Percentiles rank a stretch among this genome's conserved stretches.
Evolutionary conservation across 2,888 invertebrate genomes (phyloP).

Genomic region (Lochmaea crataegi): DNA sequence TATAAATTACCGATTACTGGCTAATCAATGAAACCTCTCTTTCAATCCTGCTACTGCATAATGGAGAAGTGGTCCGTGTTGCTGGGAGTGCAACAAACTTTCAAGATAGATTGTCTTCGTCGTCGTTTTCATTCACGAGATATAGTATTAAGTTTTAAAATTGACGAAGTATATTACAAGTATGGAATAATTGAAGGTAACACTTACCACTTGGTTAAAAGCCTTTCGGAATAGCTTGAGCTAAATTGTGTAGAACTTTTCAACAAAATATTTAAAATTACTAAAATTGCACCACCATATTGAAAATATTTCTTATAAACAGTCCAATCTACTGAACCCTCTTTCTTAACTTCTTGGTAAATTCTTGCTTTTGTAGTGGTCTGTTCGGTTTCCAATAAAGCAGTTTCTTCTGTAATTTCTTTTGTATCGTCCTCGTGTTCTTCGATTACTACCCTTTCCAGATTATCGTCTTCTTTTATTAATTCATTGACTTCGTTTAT

Average conservation of each 20-base stretch:
- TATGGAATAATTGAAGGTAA: too few species aligned
- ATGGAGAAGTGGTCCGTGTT: too few species aligned
- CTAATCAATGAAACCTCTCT: too few species aligned
- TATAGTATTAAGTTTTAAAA: too few species aligned
- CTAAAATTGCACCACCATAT: conserved; percentile 51
- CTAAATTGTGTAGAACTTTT: conserved; percentile 53
- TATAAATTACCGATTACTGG: too few species aligned
- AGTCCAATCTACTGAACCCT: conserved; percentile 50
- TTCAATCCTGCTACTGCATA: too few species aligned
- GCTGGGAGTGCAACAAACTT: too few species aligned
- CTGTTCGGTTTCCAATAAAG: conserved; percentile 42
- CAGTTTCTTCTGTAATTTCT: conserved; percentile 30
- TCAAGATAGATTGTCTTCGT: too few species aligned
- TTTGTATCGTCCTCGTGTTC: conserved; percentile 51
- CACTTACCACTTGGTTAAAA: conserved; percentile 52
- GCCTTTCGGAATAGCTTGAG: conserved; percentile 53
- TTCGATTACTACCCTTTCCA: conserved; percentile 59
- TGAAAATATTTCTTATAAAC: conserved; percentile 54
- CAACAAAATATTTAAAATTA: conserved; percentile 46
- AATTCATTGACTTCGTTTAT: conserved; percentile 79
- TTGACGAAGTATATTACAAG: too few species aligned
- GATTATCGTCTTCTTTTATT: conserved; percentile 36
- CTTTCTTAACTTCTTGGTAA: conserved; percentile 53
- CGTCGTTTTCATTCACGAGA: too few species aligned
- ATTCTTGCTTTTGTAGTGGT: conserved; percentile 47